Evolutionary conservation across 2,113 vertebrate genomes (phyloP).

Genomic region (Ancistrus triradiatus): DNA sequence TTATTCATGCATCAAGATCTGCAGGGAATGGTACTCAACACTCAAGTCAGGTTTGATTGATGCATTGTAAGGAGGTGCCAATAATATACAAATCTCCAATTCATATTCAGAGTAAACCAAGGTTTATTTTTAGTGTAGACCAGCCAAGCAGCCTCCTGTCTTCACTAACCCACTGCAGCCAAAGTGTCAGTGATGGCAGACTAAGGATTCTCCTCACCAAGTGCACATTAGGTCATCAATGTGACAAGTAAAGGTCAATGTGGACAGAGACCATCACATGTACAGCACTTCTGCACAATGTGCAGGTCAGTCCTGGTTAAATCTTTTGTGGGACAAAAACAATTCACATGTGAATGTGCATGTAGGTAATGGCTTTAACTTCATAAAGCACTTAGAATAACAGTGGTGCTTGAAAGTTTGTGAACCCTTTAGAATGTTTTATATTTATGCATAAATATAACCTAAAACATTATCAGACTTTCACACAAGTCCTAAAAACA

Average conservation of each 20-base stretch:
- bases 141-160: conserved; percentile 40
- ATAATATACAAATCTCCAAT: conserved; percentile 63
- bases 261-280: no score
- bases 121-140: conserved; percentile 61
- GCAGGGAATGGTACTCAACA: conserved; percentile 55
- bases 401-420: not conserved
- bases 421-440: no score
- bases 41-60: conserved; percentile 54
- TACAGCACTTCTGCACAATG: no score
- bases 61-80: conserved; percentile 64
- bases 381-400: not conserved
- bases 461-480: no score
- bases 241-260: conserved; percentile 42
- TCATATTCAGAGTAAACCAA: conserved; percentile 50
- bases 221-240: conserved; percentile 31
- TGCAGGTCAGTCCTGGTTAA: conserved; percentile 28
- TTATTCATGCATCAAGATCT: conserved; percentile 53
- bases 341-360: conserved; percentile 21
- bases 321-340: conserved; percentile 23
- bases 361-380: not conserved
- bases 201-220: conserved; percentile 13
- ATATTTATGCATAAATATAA: no score
- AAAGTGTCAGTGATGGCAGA: conserved; percentile 27
- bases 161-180: conserved; percentile 18
- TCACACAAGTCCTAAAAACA: no score